Evolutionary conservation across 2,797 vertebrate species (phyloP).

Genomic region (Melopsittacus undulatus): DNA sequence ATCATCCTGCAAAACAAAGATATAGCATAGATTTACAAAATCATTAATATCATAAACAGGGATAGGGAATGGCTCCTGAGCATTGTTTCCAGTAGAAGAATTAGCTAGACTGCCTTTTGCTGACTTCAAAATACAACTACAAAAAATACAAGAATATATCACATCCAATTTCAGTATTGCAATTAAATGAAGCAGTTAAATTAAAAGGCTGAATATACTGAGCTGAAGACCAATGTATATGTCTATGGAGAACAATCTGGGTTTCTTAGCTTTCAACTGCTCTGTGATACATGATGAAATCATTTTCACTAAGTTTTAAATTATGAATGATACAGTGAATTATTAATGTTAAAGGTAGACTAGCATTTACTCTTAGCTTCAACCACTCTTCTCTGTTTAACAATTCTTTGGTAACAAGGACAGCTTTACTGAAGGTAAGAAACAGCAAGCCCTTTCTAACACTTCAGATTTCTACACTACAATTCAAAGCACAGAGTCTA

Average conservation of each 20-base stretch:
- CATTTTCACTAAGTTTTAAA: conserved; percentile 35
- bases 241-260: conserved; percentile 22
- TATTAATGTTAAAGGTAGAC: conserved; percentile 33
- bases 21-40: background rate
- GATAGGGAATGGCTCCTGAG: background rate
- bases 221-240: background rate
- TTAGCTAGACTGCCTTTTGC: background rate
- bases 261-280: conserved; percentile 6
- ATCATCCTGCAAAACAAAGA: background rate
- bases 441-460: background rate
- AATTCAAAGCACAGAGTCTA: background rate
- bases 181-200: conserved; percentile 26
- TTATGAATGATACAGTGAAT: conserved; percentile 38
- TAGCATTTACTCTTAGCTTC: background rate
- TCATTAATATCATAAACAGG: background rate
- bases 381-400: background rate
- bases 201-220: conserved; percentile 15
- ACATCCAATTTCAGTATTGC: conserved; percentile 1
- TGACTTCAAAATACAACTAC: background rate
- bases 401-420: background rate
- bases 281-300: conserved; percentile 37
- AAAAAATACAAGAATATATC: background rate
- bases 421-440: background rate
- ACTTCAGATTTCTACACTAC: background rate
- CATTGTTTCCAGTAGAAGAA: background rate